phyloP scores from a whole-genome alignment of 2,797 vertebrate species.

The Microtus californicus region DNA sequence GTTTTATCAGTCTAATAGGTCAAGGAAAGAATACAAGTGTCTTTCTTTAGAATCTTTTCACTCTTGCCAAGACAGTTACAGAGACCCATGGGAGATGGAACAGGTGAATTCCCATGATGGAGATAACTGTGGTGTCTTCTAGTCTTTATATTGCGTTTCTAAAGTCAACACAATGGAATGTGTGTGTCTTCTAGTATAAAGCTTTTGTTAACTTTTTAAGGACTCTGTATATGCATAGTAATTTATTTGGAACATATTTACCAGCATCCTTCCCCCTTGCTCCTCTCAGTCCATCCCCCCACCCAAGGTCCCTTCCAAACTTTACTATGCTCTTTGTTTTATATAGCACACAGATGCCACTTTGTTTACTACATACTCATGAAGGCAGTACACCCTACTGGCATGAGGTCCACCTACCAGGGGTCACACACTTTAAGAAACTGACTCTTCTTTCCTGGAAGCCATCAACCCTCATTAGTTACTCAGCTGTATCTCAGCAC shows the following conservation, averaged over 20 bases:
- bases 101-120: background rate
- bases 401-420: background rate
- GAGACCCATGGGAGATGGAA: no score
- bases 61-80: background rate
- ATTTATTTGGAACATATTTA: background rate
- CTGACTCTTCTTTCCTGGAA: background rate
- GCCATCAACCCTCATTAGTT: background rate
- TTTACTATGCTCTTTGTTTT: background rate
- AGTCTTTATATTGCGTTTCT: background rate
- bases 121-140: background rate
- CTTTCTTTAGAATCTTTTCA: background rate
- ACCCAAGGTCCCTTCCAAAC: background rate
- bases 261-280: accelerated
- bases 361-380: background rate
- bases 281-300: background rate
- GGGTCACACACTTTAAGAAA: background rate
- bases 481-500: background rate
- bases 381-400: no score
- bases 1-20: background rate
- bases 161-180: background rate
- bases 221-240: background rate
- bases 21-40: background rate
- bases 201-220: background rate
- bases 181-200: background rate
- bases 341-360: background rate